Percentiles rank a stretch among this genome's conserved stretches.
phyloP scores from a whole-genome alignment of 2,888 invertebrate species.

The Trichogramma dendrolimi region DNA sequence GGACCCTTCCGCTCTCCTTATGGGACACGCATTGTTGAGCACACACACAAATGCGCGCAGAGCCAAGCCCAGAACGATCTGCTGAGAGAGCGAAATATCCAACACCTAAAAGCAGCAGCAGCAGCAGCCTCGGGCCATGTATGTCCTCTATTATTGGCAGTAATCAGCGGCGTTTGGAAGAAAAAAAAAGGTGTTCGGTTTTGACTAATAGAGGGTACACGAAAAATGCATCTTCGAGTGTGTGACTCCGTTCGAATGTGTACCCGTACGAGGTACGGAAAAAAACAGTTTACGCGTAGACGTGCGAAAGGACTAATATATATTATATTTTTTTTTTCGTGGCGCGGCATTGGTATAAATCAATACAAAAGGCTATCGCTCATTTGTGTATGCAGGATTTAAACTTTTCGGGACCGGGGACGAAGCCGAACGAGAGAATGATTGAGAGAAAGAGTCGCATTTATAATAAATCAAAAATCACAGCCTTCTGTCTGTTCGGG shows the following conservation, averaged over 20 bases:
- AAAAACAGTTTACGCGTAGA: too few species aligned
- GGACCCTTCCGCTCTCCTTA: conserved; percentile 25
- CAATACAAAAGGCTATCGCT: too few species aligned
- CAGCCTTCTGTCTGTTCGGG: too few species aligned
- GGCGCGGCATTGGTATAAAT: too few species aligned
- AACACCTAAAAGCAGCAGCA: conserved; percentile 40
- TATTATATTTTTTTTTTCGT: too few species aligned
- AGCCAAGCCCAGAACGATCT: conserved; percentile 40
- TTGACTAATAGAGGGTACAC: conserved; percentile 38
- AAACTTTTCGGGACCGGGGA: too few species aligned
- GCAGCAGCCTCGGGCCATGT: conserved; percentile 42
- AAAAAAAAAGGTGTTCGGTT: conserved; percentile 43
- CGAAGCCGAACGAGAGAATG: too few species aligned
- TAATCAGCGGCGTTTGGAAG: conserved; percentile 51
- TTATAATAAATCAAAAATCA: too few species aligned
- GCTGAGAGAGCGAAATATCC: conserved; percentile 46
- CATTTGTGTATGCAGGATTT: too few species aligned
- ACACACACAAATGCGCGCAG: conserved; percentile 18
- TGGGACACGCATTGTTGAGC: conserved; percentile 22
- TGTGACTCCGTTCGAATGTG: not conserved
- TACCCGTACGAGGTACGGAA: not conserved
- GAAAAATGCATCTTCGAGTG: too few species aligned
- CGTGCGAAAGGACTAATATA: too few species aligned
- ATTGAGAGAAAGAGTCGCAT: too few species aligned
- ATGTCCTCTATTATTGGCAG: conserved; percentile 48